Evolutionary conservation across 2,888 invertebrate species (phyloP).

Genomic region (Therioaphis trifolii): DNA sequence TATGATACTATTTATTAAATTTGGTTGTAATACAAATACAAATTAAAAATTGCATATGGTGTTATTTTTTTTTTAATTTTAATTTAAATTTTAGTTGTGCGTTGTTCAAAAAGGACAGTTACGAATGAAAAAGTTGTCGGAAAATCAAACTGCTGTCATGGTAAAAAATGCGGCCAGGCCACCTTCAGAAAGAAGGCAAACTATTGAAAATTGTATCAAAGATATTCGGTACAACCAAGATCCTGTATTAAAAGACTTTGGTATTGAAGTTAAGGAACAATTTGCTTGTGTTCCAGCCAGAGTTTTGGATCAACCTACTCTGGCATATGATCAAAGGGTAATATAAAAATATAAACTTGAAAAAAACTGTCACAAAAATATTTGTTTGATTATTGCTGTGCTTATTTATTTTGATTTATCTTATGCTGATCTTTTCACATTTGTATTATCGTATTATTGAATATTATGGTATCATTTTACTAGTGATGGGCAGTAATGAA

Average conservation of each 20-base stretch:
- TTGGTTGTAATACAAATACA: neutral
- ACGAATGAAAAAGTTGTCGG: slow-evolving; percentile 82
- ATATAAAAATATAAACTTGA: neutral
- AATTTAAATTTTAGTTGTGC: slow-evolving; percentile 77
- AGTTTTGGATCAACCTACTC: slow-evolving; percentile 79
- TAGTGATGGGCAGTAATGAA: too few relatives aligned
- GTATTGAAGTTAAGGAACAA: slow-evolving; percentile 78
- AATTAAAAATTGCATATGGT: too few relatives aligned
- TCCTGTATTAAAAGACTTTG: slow-evolving; percentile 81
- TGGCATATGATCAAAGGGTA: slow-evolving; percentile 74
- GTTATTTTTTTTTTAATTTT: too few relatives aligned
- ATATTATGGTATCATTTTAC: too few relatives aligned
- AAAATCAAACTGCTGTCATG: slow-evolving; percentile 86
- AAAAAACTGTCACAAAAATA: too few relatives aligned
- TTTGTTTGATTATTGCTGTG: too few relatives aligned
- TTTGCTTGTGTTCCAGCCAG: slow-evolving; percentile 85
- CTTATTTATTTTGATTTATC: too few relatives aligned
- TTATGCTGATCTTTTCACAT: too few relatives aligned
- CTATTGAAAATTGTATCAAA: slow-evolving; percentile 39
- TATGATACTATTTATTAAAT: neutral
- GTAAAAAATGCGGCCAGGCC: slow-evolving; percentile 86
- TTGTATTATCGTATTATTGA: too few relatives aligned
- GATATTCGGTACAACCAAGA: slow-evolving; percentile 69
- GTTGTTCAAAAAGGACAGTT: slow-evolving; percentile 83
- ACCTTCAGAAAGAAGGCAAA: slow-evolving; percentile 74